These are phyloP conservation scores for Sepioteuthis lessoniana DNA, from an alignment of 2,888 invertebrate genomes.

Conservation along the genomic window DNA sequence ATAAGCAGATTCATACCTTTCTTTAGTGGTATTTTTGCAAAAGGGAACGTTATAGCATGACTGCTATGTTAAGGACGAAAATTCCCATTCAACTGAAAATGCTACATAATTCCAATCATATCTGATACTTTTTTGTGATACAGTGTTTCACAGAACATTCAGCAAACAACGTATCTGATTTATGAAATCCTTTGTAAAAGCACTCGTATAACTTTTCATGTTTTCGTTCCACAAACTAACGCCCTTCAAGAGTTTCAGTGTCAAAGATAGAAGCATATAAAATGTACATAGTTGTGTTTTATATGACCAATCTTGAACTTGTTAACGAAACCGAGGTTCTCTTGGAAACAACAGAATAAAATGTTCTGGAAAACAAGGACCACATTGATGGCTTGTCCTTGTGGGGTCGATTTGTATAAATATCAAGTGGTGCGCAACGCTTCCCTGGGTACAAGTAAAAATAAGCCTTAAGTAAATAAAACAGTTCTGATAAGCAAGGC, in stretches of 20 bases:
- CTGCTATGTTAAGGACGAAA: too few species aligned
- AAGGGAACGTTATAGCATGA: too few species aligned
- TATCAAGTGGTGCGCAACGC: background rate
- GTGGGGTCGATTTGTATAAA: background rate
- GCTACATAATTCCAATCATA: background rate
- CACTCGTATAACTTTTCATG: background rate
- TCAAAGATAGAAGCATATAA: background rate
- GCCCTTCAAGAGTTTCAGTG: conserved; percentile 17
- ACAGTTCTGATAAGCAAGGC: background rate
- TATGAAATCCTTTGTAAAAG: background rate
- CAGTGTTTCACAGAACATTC: background rate
- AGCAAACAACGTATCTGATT: background rate
- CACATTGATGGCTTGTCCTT: conserved; percentile 33
- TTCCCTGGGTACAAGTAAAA: conserved; percentile 33
- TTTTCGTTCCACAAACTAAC: background rate
- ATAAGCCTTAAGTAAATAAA: background rate
- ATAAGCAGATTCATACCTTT: too few species aligned
- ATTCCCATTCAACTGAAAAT: too few species aligned
- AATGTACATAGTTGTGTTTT: background rate
- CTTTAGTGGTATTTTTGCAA: too few species aligned
- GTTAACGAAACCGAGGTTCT: background rate
- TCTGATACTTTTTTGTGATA: background rate
- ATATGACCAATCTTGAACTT: background rate
- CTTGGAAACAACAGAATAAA: background rate
- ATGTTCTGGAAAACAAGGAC: background rate